Evolutionary conservation across 2,113 vertebrate species (phyloP).

Genomic region (Anser cygnoides): DNA sequence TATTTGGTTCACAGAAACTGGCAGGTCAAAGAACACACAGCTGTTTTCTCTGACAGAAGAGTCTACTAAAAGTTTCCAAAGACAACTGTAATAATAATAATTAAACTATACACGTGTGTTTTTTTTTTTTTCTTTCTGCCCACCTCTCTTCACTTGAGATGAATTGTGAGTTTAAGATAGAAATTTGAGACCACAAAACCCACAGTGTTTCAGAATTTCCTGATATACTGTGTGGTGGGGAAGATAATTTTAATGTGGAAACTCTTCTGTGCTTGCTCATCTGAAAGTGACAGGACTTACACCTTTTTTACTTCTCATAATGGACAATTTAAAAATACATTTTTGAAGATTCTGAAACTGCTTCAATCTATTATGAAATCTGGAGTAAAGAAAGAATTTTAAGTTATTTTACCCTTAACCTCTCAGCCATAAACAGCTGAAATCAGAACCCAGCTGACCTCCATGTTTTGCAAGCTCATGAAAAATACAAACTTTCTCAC

Average conservation of each 20-base stretch:
- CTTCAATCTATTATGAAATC: background rate
- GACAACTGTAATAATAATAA: background rate
- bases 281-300: background rate
- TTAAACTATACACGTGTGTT: background rate
- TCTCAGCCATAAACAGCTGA: background rate
- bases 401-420: background rate
- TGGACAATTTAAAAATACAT: background rate
- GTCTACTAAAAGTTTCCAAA: background rate
- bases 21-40: background rate
- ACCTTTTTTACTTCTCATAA: background rate
- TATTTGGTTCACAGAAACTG: background rate
- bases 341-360: background rate
- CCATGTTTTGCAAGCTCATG: background rate
- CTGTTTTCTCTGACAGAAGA: background rate
- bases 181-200: background rate
- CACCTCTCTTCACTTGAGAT: background rate
- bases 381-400: background rate
- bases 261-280: background rate
- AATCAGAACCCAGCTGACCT: background rate
- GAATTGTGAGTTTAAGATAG: background rate
- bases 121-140: background rate
- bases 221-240: background rate
- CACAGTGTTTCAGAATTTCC: background rate
- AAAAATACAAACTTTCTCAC: background rate
- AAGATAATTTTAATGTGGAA: background rate